Conservation (phyloP, 2,113 vertebrate genomes). For the Shinisaurus crocodilurus region DNA sequence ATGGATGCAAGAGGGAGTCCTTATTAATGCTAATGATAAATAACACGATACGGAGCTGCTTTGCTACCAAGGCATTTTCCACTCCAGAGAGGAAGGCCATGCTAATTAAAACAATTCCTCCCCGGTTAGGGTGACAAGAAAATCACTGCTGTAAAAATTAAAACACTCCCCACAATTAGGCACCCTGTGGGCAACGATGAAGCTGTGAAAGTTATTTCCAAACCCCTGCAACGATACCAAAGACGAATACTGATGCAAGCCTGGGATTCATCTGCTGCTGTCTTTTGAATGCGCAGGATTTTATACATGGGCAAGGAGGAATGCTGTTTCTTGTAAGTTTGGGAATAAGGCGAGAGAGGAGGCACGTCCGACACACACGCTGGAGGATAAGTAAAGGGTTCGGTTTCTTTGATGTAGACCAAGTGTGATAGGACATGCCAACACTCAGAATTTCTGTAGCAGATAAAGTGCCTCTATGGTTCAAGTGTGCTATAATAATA, state of each 20-base stretch:
- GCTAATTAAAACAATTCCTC: conserved; percentile 7
- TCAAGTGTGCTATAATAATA: not conserved
- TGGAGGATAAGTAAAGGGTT: conserved; percentile 11
- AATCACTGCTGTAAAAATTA: not conserved
- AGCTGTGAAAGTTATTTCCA: not conserved
- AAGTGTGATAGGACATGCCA: not conserved
- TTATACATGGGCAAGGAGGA: not conserved
- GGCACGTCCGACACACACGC: not conserved
- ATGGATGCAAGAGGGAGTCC: not conserved
- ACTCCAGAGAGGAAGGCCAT: not conserved
- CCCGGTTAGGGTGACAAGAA: not conserved
- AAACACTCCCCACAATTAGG: not conserved
- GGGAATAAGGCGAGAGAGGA: not conserved
- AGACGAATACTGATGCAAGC: not conserved
- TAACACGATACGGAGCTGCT: not conserved
- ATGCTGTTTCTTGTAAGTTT: not conserved
- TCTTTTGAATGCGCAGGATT: not conserved
- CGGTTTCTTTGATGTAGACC: conserved; percentile 6
- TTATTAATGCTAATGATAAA: not conserved
- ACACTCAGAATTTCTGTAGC: not conserved
- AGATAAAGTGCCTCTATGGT: not conserved
- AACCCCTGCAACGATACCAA: not conserved
- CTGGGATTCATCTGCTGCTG: not conserved
- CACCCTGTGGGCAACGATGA: not conserved
- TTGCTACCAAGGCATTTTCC: not conserved